Evolutionary conservation across 2,797 vertebrate species (phyloP).

Genomic region (Rhyacichthys aspro): DNA sequence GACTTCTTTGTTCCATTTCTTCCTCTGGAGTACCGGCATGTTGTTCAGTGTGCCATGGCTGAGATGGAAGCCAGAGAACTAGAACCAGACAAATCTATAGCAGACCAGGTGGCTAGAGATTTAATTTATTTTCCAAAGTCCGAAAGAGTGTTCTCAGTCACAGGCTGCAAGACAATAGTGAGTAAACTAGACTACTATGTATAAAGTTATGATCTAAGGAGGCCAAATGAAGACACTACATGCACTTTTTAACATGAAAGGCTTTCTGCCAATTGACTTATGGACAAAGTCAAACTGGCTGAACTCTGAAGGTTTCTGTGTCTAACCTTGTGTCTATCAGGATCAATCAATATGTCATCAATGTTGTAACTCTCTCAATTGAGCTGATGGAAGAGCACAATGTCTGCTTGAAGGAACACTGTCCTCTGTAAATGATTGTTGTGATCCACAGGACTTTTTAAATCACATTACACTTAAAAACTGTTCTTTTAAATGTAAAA

Average conservation of each 20-base stretch:
- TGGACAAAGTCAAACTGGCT: conserved; percentile 25
- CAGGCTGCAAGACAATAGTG: conserved; percentile 93
- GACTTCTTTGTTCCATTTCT: conserved; percentile 95
- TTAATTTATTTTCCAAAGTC: conserved; percentile 88
- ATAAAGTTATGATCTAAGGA: conserved; percentile 31
- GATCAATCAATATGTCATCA: conserved; percentile 23
- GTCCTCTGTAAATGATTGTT: conserved; percentile 21
- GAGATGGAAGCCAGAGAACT: conserved; percentile 79
- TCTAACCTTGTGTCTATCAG: conserved; percentile 14
- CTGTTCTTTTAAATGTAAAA: not conserved
- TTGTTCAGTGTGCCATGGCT: conserved; percentile 85
- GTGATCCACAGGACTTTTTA: conserved; percentile 10
- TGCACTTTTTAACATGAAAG: conserved; percentile 54
- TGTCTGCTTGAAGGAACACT: conserved; percentile 11
- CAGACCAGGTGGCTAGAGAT: conserved; percentile 82
- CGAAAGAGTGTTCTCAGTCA: conserved; percentile 85
- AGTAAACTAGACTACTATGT: conserved; percentile 85
- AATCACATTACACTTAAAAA: conserved; percentile 2
- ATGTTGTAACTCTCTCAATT: conserved; percentile 33
- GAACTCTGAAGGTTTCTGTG: conserved; percentile 28
- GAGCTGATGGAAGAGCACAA: not conserved
- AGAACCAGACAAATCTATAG: conserved; percentile 33
- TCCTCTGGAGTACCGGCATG: conserved; percentile 88
- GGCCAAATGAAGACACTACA: conserved; percentile 15
- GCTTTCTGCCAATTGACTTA: conserved; percentile 28